Conservation (phyloP, 2,113 vertebrate genomes). For the Syngnathus floridae region DNA sequence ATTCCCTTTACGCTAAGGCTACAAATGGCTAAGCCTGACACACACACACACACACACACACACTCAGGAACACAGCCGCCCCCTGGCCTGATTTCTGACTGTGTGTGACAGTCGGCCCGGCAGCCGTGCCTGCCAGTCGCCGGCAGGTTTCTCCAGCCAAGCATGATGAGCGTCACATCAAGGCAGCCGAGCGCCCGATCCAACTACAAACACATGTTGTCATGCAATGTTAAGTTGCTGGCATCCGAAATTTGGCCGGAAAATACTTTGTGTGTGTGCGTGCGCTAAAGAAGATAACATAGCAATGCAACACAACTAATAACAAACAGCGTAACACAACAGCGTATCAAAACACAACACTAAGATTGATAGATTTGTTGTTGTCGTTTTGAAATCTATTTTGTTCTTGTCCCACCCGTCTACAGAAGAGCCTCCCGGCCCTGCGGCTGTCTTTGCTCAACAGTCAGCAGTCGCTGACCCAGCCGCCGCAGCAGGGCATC, state of each 20-base stretch:
- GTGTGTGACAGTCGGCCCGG: slow-evolving; percentile 52
- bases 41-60: slow-evolving; percentile 19
- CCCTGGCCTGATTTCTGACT: slow-evolving; percentile 50
- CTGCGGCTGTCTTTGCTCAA: slow-evolving; percentile 80
- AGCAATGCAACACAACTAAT: neutral
- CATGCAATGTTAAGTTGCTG: slow-evolving; percentile 52
- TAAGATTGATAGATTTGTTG: neutral
- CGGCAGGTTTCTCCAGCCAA: slow-evolving; percentile 53
- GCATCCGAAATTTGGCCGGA: slow-evolving; percentile 46
- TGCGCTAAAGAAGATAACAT: neutral
- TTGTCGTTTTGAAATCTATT: slow-evolving; percentile 18
- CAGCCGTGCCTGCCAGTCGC: slow-evolving; percentile 43
- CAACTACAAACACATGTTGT: slow-evolving; percentile 58
- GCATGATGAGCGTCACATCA: slow-evolving; percentile 61
- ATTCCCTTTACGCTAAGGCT: slow-evolving; percentile 13
- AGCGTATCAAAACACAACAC: no score
- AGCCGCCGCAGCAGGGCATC: slow-evolving; percentile 68
- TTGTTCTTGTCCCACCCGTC: slow-evolving; percentile 33
- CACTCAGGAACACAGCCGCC: slow-evolving; percentile 20
- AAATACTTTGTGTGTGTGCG: slow-evolving; percentile 27
- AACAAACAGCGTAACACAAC: neutral
- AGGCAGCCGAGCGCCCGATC: slow-evolving; percentile 27
- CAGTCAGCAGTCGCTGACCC: slow-evolving; percentile 76
- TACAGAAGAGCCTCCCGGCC: slow-evolving; percentile 84
- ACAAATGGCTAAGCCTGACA: slow-evolving; percentile 29